Conservation (phyloP, 2,113 vertebrate species). For the Passer domesticus region DNA sequence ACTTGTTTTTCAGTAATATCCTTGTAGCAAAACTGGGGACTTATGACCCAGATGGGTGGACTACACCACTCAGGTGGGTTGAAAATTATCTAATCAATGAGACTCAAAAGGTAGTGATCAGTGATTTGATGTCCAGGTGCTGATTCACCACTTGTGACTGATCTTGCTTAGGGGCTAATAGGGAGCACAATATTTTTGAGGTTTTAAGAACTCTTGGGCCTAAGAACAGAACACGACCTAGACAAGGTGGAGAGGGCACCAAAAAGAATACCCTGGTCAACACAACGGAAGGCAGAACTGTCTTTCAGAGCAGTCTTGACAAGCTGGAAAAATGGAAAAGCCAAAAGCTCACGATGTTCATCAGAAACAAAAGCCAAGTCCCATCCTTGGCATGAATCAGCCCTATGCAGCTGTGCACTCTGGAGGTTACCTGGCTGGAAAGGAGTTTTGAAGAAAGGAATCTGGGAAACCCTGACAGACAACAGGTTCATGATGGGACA, state of each 20-base stretch:
- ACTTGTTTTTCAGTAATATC: not conserved
- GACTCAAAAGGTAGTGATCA: not conserved
- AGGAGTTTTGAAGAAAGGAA: not conserved
- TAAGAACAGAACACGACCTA: not conserved
- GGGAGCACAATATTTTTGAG: not conserved
- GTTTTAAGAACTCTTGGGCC: not conserved
- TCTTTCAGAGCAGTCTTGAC: not conserved
- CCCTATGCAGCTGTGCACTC: not conserved
- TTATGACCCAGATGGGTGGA: accelerated
- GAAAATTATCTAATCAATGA: not conserved
- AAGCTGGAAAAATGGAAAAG: not conserved
- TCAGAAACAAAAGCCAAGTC: not conserved
- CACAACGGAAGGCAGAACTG: not conserved
- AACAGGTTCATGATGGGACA: not conserved
- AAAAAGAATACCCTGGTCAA: not conserved
- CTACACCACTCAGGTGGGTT: not conserved
- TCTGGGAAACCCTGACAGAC: not conserved
- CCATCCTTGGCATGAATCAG: not conserved
- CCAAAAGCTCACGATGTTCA: not conserved
- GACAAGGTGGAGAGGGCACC: not conserved
- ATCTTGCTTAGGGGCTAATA: not conserved
- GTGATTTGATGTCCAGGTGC: not conserved
- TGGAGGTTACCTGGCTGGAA: not conserved
- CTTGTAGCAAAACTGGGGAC: not conserved
- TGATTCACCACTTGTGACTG: not conserved